Percentiles rank a stretch among this genome's conserved stretches.
Evolutionary conservation across 2,797 vertebrate species (phyloP).

Genomic region (Pseudopleuronectes americanus): DNA sequence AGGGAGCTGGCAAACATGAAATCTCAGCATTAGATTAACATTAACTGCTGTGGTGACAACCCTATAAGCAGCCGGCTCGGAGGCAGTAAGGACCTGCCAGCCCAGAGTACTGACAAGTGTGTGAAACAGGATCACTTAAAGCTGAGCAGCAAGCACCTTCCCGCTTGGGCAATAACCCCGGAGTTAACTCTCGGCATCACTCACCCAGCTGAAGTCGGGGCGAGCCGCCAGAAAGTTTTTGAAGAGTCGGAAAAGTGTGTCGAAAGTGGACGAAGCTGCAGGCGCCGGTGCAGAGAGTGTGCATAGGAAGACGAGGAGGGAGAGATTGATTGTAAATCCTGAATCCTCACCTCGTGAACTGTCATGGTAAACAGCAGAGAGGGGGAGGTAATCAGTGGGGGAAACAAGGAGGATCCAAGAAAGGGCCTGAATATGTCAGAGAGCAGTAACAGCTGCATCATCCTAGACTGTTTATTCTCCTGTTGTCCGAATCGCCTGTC

Average conservation of each 20-base stretch:
- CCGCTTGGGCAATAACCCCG: conserved; percentile 58
- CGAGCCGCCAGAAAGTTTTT: conserved; percentile 39
- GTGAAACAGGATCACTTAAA: conserved; percentile 82
- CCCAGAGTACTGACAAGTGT: conserved; percentile 77
- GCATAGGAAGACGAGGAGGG: neutral
- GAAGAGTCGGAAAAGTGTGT: conserved; percentile 15
- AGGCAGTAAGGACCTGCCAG: conserved; percentile 74
- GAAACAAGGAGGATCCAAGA: conserved; percentile 57
- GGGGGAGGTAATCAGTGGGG: conserved; percentile 66
- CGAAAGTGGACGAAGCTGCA: conserved; percentile 18
- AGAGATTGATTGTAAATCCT: conserved; percentile 66
- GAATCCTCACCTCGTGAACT: conserved; percentile 59
- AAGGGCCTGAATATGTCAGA: conserved; percentile 79
- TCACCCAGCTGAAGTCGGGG: conserved; percentile 59
- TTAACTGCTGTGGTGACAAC: conserved; percentile 68
- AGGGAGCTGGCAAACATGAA: conserved; percentile 49
- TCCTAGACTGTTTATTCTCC: conserved; percentile 56
- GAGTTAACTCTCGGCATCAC: conserved; percentile 49
- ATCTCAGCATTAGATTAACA: conserved; percentile 73
- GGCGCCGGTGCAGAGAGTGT: no score
- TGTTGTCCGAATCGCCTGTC: conserved; percentile 63
- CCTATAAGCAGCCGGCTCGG: conserved; percentile 67
- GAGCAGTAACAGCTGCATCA: conserved; percentile 34
- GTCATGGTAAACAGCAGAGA: conserved; percentile 50
- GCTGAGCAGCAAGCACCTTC: conserved; percentile 67